Evolutionary conservation across 2,113 vertebrate species (phyloP).

Genomic region (Rhagologus leucostigma): DNA sequence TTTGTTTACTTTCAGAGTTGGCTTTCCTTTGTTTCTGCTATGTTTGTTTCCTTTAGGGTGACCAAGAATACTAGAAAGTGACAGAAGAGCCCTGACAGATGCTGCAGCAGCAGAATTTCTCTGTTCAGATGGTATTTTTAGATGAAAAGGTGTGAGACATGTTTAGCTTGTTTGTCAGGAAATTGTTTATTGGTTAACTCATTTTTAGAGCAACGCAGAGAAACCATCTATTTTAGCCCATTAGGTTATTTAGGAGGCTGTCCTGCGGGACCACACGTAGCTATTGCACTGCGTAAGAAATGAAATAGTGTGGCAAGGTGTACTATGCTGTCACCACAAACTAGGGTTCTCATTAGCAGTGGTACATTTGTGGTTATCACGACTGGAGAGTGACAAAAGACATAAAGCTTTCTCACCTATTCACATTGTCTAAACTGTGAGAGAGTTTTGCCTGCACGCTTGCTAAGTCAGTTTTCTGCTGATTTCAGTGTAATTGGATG

Average conservation of each 20-base stretch:
- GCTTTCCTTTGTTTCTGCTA: constrained; percentile 16
- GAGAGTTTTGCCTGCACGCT: not conserved
- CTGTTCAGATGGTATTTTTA: not conserved
- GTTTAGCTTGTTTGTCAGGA: not conserved
- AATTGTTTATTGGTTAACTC: not conserved
- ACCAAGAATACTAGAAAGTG: not conserved
- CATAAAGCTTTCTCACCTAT: not conserved
- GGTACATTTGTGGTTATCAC: not conserved
- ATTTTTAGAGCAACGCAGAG: not conserved
- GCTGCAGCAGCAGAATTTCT: not conserved
- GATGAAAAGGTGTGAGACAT: not conserved
- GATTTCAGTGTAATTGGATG: not conserved
- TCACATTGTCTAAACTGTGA: not conserved
- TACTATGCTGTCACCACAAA: not conserved
- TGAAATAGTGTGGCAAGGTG: not conserved
- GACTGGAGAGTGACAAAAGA: not conserved
- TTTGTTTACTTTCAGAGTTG: constrained; percentile 42
- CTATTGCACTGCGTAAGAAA: not conserved
- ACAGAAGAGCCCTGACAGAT: constrained; percentile 6
- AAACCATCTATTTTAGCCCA: not conserved
- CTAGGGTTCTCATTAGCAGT: not conserved
- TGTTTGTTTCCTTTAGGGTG: not conserved
- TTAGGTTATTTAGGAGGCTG: not conserved
- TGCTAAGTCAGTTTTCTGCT: not conserved
- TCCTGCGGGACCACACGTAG: not conserved